Evolutionary conservation across 2,113 vertebrate species (phyloP), one percentile per base, ranked within the genome.

Genomic region (Eulemur macaco): DNA sequence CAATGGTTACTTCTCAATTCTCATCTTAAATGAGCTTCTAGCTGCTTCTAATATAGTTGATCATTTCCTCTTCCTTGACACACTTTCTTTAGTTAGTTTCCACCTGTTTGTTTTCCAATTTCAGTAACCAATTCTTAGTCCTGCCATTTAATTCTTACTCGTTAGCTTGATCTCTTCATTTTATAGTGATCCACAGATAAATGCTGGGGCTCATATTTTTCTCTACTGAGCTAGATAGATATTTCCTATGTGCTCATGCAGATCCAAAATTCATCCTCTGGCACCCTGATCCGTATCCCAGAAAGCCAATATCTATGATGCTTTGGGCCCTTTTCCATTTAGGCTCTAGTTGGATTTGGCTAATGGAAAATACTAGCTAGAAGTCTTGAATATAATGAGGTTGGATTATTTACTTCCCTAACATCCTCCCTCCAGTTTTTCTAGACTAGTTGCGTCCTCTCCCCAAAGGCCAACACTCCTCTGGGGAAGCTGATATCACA

Each of bases 101-200:
- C 27, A 21, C 10, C 1, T 69, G 8, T 0, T 56, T 58, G 37
- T 58, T 1, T 8, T 45, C 3, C 5, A 29, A 42, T 1, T 64
- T 90, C 31, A 47, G 14, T 58, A 15, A 18, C 8, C 27, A 17
- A 6, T 71, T 93, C 20, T 84, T 4, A 42, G 11, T 52, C 8
- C 23, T 91, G 39, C 27, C 25, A 7, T 27, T 1, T 77, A 42
- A 54, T 42, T 91, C 27, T 56, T 63, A 63, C 12, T 34, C 15
- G 56, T 86, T 8, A 25, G 6, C 10, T 68, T 17, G 5, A 29
- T 2, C 14, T 63, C 6, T 77, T 88, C 2, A 31, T 69, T 13
- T 56, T 42, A 45, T 17, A 14, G 9, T 56, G 21, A n/a, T 52
- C 8, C 6, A 37, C 6, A 18, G 17, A 39, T 68, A 15, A 60